A percentile compares a stretch with the other conserved stretches of the same genome.
Conservation (phyloP, 2,113 vertebrate genomes). For the Peucedramus taeniatus region DNA sequence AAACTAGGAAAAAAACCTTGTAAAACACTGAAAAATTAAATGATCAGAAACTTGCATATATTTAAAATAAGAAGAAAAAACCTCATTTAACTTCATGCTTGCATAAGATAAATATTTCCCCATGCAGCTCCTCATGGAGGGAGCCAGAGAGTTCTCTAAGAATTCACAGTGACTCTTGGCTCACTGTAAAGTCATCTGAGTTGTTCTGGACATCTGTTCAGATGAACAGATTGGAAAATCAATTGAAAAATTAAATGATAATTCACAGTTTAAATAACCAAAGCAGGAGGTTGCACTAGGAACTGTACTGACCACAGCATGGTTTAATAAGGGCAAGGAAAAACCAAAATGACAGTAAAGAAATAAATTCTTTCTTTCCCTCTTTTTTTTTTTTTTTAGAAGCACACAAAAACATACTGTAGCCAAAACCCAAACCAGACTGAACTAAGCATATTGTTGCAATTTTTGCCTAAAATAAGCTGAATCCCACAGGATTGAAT, state of each 20-base stretch:
- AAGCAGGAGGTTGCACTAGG: not conserved
- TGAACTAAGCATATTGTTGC: not conserved
- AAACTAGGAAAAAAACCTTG: not conserved
- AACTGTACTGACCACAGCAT: not conserved
- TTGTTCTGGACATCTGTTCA: not conserved
- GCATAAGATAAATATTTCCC: not conserved
- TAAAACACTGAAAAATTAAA: not conserved
- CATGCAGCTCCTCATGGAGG: not conserved
- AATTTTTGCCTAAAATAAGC: constrained; percentile 28
- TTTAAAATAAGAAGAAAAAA: not conserved
- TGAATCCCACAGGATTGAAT: not conserved
- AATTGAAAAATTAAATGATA: not conserved
- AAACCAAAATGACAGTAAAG: not conserved
- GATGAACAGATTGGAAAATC: not conserved
- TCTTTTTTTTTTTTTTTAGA: not conserved
- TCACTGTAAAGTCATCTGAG: not conserved
- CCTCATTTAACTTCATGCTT: not conserved
- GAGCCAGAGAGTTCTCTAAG: not conserved
- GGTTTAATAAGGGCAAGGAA: not conserved
- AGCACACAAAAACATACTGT: not conserved
- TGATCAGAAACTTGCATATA: not conserved
- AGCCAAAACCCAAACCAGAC: constrained; percentile 21
- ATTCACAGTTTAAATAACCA: not conserved
- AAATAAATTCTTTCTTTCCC: not conserved
- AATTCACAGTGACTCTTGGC: not conserved